These are phyloP conservation scores for Melitaea cinxia DNA, from an alignment of 1,140 invertebrate species.

Conservation along the genomic window DNA sequence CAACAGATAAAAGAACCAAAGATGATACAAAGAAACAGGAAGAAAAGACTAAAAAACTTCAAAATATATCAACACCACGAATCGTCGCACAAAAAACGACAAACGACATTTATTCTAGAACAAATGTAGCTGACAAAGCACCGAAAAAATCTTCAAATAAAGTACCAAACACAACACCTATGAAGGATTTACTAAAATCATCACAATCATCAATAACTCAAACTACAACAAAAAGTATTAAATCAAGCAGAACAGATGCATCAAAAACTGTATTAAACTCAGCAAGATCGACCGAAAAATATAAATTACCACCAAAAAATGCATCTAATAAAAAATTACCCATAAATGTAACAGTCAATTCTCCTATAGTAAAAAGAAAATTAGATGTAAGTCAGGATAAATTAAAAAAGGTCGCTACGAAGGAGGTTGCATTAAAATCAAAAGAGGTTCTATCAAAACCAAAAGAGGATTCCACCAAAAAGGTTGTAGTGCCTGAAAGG, in stretches of 20 bases:
- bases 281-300: conserved; percentile 13
- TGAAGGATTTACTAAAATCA: conserved; percentile 62
- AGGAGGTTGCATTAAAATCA: conserved; percentile 14
- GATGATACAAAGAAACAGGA: conserved; percentile 46
- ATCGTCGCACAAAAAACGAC: conserved; percentile 55
- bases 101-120: conserved; percentile 64
- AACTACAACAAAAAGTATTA: conserved; percentile 37
- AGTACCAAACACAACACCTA: conserved; percentile 42
- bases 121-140: conserved; percentile 36
- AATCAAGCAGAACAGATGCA: conserved; percentile 23
- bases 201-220: conserved; percentile 51
- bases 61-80: conserved; percentile 54
- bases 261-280: conserved; percentile 18
- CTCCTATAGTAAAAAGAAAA: conserved; percentile 61
- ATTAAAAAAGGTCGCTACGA: conserved; percentile 14
- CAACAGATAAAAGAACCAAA: conserved; percentile 38
- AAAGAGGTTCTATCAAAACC: conserved; percentile 11
- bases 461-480: conserved; percentile 19
- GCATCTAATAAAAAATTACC: conserved; percentile 40
- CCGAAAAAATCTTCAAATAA: conserved; percentile 50
- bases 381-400: conserved; percentile 1
- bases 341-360: conserved; percentile 69
- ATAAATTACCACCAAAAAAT: background rate
- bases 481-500: conserved; percentile 36
- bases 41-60: conserved; percentile 57